Base-by-base conservation (phyloP, 2,888 invertebrate genomes). In the Brachylomia viminalis region DNA sequence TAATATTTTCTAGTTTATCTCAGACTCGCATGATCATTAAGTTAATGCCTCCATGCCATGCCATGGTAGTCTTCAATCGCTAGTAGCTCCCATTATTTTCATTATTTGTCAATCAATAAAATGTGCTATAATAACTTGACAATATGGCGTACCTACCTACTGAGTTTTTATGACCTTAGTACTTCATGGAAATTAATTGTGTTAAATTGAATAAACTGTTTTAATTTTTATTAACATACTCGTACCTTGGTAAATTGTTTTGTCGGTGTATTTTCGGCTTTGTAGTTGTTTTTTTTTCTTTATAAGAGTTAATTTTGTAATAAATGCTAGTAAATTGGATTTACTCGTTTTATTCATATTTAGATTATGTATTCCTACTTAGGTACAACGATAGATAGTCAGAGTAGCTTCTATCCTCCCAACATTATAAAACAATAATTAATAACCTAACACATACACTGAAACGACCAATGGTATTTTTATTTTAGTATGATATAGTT, bases 261-360 rank as follows among this genome's bases (percentile, higher is more conserved):
- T 56, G 42, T 56, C 0, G 1, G 23, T 7, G 4, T n/a, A 11
- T 11, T 30, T 38, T 38, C 7, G 1, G 49, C 8, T 52, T 72
- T 54, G 17, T 42, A 23, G 4, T 68, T 30, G 1, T 42, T n/a
- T 8, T 71, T 52, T 13, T n/a, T n/a, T 33, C 20, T 38, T 23
- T 23, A 4, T 38, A 20, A 73, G 15, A 8, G 13, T 70, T 47
- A 8, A 15, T 47, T 13, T 59, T 59, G 5, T 38, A 75, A 42
- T 74, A 74, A 74, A 74, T 75, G 11, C 17, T 42, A 17, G 11
- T 17, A 20, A 74, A 74, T 33, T 72, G 10, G 11, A 38, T 56
- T 23, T 47, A 27, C 38, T 73, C 0, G 27, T 72, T 30, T 72
- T 30, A 20, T 72, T 72, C 11, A 33, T n/a, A 54, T 67, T 58